Percentiles rank a stretch among this genome's conserved stretches.
Conservation (phyloP, 2,797 vertebrate genomes). For the Alcedo quadribrachys region DNA sequence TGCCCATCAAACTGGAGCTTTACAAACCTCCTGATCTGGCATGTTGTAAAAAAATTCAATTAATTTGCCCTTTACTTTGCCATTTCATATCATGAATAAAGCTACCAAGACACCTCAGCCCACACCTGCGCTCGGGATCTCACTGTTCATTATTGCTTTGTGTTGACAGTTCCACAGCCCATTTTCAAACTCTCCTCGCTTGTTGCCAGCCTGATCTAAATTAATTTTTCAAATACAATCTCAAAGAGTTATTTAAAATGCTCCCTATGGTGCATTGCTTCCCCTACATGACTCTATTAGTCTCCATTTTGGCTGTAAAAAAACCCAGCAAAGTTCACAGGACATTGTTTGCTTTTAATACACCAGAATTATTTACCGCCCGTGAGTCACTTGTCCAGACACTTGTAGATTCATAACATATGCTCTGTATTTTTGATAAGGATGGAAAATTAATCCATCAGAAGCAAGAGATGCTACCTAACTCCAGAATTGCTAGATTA, state of each 20-base stretch:
- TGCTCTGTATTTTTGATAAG: rapidly evolving
- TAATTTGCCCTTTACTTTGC: constrained; percentile 41
- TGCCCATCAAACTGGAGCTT: background rate
- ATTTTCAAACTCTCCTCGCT: background rate
- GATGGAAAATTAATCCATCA: background rate
- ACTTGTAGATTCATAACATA: background rate
- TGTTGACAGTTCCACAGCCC: background rate
- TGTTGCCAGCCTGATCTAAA: background rate
- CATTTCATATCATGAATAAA: background rate
- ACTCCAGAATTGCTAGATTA: background rate
- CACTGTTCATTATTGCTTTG: background rate
- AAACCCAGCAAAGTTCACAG: background rate
- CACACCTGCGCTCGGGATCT: background rate
- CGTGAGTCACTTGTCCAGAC: background rate
- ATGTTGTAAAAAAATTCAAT: background rate
- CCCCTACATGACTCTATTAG: background rate
- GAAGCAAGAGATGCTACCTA: background rate
- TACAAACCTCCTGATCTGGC: background rate
- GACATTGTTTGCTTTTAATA: background rate
- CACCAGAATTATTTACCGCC: background rate
- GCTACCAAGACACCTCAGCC: background rate
- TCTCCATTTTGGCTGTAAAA: background rate
- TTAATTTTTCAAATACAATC: background rate
- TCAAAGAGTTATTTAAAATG: background rate
- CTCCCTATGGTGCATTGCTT: background rate